A percentile compares a stretch with the other conserved stretches of the same genome.
Evolutionary conservation across 2,797 vertebrate species (phyloP).

Genomic region (Anas bernieri): DNA sequence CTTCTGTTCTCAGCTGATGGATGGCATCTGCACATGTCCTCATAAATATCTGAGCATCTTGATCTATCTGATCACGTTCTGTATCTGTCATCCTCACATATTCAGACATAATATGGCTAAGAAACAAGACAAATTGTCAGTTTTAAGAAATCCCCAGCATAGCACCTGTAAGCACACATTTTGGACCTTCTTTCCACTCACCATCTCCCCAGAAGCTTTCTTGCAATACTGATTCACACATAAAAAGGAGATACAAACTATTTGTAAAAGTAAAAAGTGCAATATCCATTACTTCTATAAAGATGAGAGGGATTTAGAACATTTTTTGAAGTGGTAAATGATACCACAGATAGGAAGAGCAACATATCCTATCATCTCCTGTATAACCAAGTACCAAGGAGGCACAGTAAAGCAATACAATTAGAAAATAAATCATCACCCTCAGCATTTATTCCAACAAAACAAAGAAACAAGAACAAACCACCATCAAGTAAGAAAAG

Average conservation of each 20-base stretch:
- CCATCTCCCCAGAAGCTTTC: not conserved
- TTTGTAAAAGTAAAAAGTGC: not conserved
- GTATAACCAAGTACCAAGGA: not conserved
- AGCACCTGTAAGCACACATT: not conserved
- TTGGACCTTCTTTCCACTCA: not conserved
- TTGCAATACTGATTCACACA: not conserved
- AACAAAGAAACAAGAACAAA: not conserved
- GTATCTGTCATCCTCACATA: slow-evolving; percentile 91
- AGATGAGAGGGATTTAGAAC: not conserved
- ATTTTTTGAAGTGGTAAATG: not conserved
- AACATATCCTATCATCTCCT: not conserved
- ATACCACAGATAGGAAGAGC: not conserved
- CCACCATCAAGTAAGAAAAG: not conserved
- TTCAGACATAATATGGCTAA: slow-evolving; percentile 89
- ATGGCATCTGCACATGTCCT: slow-evolving; percentile 95
- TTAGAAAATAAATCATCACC: not conserved
- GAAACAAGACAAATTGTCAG: slow-evolving; percentile 5
- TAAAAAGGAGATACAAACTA: not conserved
- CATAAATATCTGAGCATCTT: slow-evolving; percentile 97
- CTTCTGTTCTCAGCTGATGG: slow-evolving; percentile 90
- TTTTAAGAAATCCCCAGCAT: not conserved
- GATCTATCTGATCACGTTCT: slow-evolving; percentile 96
- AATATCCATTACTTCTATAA: not conserved
- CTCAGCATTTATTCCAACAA: not conserved
- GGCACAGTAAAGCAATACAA: not conserved